These are phyloP conservation scores for Nycticebus coucang DNA, from an alignment of 2,113 vertebrate species.

Conservation along the genomic window DNA sequence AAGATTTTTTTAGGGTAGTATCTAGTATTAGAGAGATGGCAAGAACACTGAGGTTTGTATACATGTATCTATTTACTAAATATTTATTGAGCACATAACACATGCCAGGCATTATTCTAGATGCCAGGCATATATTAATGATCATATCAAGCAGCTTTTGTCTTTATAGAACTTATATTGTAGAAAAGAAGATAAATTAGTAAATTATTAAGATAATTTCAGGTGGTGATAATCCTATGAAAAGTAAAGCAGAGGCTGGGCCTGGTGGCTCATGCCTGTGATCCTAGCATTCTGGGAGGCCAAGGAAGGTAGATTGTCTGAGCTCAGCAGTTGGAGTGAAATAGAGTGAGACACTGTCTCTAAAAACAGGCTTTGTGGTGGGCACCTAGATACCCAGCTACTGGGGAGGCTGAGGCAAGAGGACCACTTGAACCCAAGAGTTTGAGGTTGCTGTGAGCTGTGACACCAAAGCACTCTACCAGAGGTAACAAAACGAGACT, in stretches of 20 bases:
- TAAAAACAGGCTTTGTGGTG: too few relatives aligned
- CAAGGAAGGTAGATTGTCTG: too few relatives aligned
- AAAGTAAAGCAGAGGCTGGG: neutral
- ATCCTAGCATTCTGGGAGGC: too few relatives aligned
- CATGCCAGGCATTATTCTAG: neutral
- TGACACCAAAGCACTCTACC: too few relatives aligned
- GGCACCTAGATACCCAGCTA: too few relatives aligned
- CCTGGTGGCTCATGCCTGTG: too few relatives aligned
- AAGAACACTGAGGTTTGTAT: neutral
- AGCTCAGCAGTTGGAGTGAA: too few relatives aligned
- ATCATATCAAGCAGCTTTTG: slow-evolving; percentile 32
- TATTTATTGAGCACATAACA: neutral
- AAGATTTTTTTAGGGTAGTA: neutral
- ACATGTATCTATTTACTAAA: neutral
- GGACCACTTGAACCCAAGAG: too few relatives aligned
- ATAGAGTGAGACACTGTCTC: too few relatives aligned
- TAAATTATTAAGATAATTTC: neutral
- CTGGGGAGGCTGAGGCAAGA: too few relatives aligned
- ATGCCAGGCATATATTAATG: neutral
- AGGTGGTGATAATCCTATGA: neutral
- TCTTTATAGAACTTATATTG: neutral
- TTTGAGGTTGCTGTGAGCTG: too few relatives aligned
- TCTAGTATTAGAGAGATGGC: neutral
- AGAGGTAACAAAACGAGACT: too few relatives aligned
- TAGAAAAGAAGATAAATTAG: neutral